Conservation (phyloP, 1,140 invertebrate species). For the Brachionus sp. region DNA sequence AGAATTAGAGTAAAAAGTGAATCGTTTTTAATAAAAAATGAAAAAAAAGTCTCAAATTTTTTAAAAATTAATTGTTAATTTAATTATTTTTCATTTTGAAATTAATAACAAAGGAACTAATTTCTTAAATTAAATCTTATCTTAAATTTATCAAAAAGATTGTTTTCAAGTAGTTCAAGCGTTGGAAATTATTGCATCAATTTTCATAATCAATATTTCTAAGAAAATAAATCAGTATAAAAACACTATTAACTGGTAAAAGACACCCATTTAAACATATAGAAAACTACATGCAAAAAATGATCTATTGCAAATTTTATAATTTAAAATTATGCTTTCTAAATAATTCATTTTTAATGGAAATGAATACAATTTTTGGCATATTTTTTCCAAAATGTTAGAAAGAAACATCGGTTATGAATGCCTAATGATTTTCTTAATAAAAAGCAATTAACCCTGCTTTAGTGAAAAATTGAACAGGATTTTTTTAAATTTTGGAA, state of each 20-base stretch:
- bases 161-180: too few species aligned
- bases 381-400: background rate
- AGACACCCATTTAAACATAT: background rate
- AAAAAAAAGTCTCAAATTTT: too few species aligned
- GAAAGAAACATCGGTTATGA: too few species aligned
- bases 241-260: background rate
- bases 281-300: background rate
- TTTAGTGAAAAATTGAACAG: background rate
- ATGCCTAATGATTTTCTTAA: too few species aligned
- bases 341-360: background rate
- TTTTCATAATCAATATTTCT: too few species aligned
- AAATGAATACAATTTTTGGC: background rate
- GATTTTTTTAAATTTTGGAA: background rate
- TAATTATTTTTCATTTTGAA: too few species aligned
- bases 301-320: conserved; percentile 4
- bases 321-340: background rate
- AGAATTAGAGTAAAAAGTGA: too few species aligned
- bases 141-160: too few species aligned
- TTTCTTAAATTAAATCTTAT: too few species aligned
- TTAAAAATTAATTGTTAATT: too few species aligned
- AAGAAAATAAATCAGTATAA: background rate
- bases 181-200: background rate
- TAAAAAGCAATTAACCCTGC: background rate
- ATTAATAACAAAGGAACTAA: too few species aligned
- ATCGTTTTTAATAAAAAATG: too few species aligned